Evolutionary conservation across 2,888 invertebrate species (phyloP).

Genomic region (Ptilodon capucinus): DNA sequence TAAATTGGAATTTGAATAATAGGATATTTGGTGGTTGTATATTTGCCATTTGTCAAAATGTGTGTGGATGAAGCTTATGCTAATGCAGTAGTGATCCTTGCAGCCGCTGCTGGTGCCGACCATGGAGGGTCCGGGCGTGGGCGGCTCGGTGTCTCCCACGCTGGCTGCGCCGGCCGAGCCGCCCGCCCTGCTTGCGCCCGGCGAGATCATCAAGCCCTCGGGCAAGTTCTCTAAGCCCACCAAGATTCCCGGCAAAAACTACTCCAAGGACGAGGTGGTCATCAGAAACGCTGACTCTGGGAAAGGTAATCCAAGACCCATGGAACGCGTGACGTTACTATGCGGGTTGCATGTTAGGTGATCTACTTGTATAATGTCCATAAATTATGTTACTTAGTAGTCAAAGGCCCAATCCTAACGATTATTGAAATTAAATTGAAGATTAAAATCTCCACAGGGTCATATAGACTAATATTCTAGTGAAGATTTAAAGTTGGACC

Average conservation of each 20-base stretch:
- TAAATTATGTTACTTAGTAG: background rate
- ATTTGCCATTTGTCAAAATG: no score
- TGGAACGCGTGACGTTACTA: constrained; percentile 1
- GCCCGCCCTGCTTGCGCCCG: constrained; percentile 87
- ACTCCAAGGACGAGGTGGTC: constrained; percentile 97
- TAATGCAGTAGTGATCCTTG: background rate
- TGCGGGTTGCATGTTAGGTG: constrained; percentile 25
- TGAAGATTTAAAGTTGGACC: background rate
- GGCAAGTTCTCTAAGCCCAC: constrained; percentile 95
- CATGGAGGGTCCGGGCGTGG: constrained; percentile 77
- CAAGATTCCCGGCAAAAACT: constrained; percentile 95
- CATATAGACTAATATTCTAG: background rate
- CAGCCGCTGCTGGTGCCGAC: constrained; percentile 77
- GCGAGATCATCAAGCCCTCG: constrained; percentile 93
- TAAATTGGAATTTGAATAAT: no score
- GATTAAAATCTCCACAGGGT: no score
- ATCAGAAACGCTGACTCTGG: constrained; percentile 98
- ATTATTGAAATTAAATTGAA: no score
- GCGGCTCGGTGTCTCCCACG: constrained; percentile 80
- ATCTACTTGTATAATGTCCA: constrained; percentile 1
- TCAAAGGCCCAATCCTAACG: background rate
- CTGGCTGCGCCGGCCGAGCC: constrained; percentile 81
- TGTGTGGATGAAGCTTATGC: no score
- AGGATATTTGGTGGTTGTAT: no score
- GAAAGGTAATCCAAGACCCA: constrained; percentile 87